Evolutionary conservation across 2,113 vertebrate species (phyloP).

Genomic region (Choloepus hoffmanni): DNA sequence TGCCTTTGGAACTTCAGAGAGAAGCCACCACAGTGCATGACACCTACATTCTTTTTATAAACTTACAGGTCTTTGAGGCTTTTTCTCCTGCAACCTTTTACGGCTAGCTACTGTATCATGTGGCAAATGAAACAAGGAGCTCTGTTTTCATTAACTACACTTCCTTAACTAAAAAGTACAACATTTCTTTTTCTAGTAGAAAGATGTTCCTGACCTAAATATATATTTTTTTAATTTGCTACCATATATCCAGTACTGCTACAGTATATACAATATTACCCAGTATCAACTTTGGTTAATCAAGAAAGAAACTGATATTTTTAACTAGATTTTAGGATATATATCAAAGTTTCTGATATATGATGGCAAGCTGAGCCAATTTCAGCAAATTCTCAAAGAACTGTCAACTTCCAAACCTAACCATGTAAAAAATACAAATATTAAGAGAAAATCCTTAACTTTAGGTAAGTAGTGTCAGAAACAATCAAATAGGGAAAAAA

Average conservation of each 20-base stretch:
- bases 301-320: conserved; percentile 28
- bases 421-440: conserved; percentile 13
- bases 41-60: conserved; percentile 67
- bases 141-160: conserved; percentile 20
- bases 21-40: conserved; percentile 32
- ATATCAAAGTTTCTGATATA: not conserved
- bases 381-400: conserved; percentile 49
- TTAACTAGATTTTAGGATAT: not conserved
- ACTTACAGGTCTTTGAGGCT: conserved; percentile 49
- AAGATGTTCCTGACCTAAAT: conserved; percentile 1
- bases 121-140: conserved; percentile 63
- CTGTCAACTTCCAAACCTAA: not conserved
- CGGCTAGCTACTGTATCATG: not conserved
- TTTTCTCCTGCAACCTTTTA: conserved; percentile 50
- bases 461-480: not conserved
- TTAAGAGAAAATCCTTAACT: not conserved
- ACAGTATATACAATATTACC: not conserved
- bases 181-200: not conserved
- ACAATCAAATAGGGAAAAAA: not conserved
- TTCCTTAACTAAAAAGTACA: not conserved
- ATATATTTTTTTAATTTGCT: not conserved
- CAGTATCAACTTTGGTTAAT: conserved; percentile 13
- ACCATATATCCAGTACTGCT: not conserved
- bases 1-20: conserved; percentile 74
- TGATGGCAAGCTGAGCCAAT: not conserved